Conservation (phyloP, 2,888 invertebrate species). For the Euclidia mi region DNA sequence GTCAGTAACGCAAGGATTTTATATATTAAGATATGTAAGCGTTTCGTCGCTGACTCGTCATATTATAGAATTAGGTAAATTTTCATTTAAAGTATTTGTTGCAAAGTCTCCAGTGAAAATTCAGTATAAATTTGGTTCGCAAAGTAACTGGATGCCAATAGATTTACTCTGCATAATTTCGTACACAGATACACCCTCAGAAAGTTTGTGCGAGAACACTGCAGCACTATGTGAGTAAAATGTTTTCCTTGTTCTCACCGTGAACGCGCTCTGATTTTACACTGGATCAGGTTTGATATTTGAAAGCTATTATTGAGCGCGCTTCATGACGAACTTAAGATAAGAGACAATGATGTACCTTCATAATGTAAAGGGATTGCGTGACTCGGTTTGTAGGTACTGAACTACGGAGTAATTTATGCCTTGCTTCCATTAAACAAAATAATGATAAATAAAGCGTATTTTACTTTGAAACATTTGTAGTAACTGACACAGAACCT, state of each 20-base stretch:
- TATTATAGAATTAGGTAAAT: too few species aligned
- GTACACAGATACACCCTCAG: constrained; percentile 26
- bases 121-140: neutral
- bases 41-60: too few species aligned
- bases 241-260: constrained; percentile 67
- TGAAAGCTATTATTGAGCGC: constrained; percentile 62
- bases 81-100: too few species aligned
- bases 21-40: too few species aligned
- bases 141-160: constrained; percentile 1
- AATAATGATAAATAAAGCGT: constrained; percentile 40
- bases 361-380: constrained; percentile 59
- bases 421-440: constrained; percentile 35
- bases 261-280: constrained; percentile 57
- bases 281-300: constrained; percentile 56
- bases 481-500: constrained; percentile 23
- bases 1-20: too few species aligned
- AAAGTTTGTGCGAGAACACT: constrained; percentile 60
- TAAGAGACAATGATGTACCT: constrained; percentile 60
- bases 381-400: constrained; percentile 57
- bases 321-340: constrained; percentile 54
- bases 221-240: constrained; percentile 60
- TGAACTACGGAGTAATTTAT: constrained; percentile 27
- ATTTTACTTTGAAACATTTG: constrained; percentile 27
- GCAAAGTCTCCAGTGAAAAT: too few species aligned
- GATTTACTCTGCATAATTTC: constrained; percentile 9